Evolutionary conservation across 2,888 invertebrate genomes (phyloP).

Genomic region (Phorcus lineatus): DNA sequence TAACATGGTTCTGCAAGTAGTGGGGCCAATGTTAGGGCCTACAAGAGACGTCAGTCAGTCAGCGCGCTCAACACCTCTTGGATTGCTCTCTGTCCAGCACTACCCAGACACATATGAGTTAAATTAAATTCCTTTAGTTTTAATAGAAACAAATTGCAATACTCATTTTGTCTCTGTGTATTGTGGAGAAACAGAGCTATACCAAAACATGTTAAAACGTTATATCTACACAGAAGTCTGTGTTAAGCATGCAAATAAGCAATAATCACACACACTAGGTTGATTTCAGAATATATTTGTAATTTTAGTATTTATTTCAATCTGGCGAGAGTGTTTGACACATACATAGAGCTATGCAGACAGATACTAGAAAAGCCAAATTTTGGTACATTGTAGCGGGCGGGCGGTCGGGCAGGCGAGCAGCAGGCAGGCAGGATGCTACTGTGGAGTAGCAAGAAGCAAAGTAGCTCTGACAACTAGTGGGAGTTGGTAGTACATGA

Average conservation of each 20-base stretch:
- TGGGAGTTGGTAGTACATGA: slow-evolving; percentile 14
- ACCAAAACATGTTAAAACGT: not conserved
- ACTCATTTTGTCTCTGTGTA: not conserved
- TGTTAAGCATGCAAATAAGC: slow-evolving; percentile 23
- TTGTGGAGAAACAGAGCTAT: not conserved
- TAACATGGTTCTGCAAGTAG: too few species aligned
- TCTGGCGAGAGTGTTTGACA: slow-evolving; percentile 36
- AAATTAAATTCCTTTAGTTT: too few species aligned
- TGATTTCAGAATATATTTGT: slow-evolving; percentile 38
- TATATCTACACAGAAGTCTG: not conserved
- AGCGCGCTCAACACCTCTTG: too few species aligned
- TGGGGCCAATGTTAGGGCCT: slow-evolving; percentile 6
- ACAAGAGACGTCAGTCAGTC: not conserved
- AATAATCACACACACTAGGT: slow-evolving; percentile 34
- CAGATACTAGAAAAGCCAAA: slow-evolving; percentile 31
- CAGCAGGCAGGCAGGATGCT: not conserved
- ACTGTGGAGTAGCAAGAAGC: slow-evolving; percentile 13
- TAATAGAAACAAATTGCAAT: not conserved
- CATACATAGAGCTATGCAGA: slow-evolving; percentile 40
- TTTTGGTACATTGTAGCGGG: slow-evolving; percentile 15
- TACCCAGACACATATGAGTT: too few species aligned
- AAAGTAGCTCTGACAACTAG: slow-evolving; percentile 13
- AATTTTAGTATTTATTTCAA: slow-evolving; percentile 41
- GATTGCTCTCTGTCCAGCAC: too few species aligned
- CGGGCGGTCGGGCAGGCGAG: too few species aligned